Base-by-base conservation (phyloP, 2,888 invertebrate genomes). In the Drosophila bunnanda region DNA sequence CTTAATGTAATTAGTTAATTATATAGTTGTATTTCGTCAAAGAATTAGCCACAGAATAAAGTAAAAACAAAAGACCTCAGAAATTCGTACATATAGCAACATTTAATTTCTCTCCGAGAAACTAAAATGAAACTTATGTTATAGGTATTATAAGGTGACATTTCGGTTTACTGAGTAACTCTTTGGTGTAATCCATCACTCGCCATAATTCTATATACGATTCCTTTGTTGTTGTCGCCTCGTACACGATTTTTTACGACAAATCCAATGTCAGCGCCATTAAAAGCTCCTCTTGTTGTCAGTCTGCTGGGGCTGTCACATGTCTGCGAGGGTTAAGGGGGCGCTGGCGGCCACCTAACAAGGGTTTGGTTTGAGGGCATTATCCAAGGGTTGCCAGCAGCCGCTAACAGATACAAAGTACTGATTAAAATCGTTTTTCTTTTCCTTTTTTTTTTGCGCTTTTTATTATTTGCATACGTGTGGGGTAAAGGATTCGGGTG, bases 201-300 rank as follows among this genome's bases (percentile, higher is more conserved):
- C 2, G 9, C 25, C 12, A 22, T 41, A 25, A 32, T 46, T 57
- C 53, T 41, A 30, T 28, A 22, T 39, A 20, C 48, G 39, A 65
- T 43, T 48, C 15, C 53, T 52, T 62, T 77, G 67, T 59, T 61
- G 60, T 50, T 68, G 72, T 54, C 71, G 62, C 65, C 58, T 52
- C 66, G 57, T 60, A 62, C 62, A 72, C 34, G 76, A 46, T 82
- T 81, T 77, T 82, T 82, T 82, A 82, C 80, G 78, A 75, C 82
- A 80, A 76, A 85, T 77, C 82, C 82, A 87, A 84, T 87, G 87
- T 82, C 84, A 87, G 73, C 84, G 79, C 74, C 77, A 77, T 76
- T 75, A 76, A 79, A 84, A 74, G 75, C 77, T 75, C 59, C 69
- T 81, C 68, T 62, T 72, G 77, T 56, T 72, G 60, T 65, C 56